Evolutionary conservation across 2,113 vertebrate species (phyloP).

Genomic region (Triplophysa dalaica): DNA sequence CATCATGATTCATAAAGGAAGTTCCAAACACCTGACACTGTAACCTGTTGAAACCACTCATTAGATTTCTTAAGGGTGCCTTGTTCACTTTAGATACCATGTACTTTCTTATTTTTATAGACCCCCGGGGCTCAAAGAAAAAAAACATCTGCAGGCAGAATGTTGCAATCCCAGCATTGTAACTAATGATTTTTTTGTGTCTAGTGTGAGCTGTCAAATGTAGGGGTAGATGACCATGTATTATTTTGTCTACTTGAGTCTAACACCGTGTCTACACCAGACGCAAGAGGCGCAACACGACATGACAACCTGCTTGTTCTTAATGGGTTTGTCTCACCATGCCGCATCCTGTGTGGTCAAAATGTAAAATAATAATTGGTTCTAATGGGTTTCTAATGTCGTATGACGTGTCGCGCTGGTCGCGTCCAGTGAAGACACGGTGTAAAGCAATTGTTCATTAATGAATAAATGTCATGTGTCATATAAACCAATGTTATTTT

Average conservation of each 20-base stretch:
- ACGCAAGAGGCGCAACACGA: too few species aligned
- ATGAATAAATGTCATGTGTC: background rate
- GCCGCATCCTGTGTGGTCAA: too few species aligned
- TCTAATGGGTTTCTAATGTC: too few species aligned
- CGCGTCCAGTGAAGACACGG: too few species aligned
- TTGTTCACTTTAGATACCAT: background rate
- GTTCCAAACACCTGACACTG: background rate
- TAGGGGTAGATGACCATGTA: background rate
- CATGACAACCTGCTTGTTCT: too few species aligned
- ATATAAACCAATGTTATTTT: background rate
- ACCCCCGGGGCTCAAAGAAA: background rate
- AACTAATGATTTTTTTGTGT: background rate
- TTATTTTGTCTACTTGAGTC: background rate
- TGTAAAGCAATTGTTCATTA: too few species aligned
- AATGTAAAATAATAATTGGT: too few species aligned
- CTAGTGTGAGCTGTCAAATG: background rate
- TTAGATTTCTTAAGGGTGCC: background rate
- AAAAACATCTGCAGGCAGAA: constrained; percentile 1
- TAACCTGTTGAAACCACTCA: background rate
- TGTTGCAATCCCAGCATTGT: background rate
- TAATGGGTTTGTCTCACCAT: too few species aligned
- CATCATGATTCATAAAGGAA: constrained; percentile 8
- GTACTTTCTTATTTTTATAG: background rate
- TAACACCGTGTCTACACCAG: background rate
- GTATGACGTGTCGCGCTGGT: too few species aligned